phyloP scores from a whole-genome alignment of 2,797 vertebrate species.

The Poeciliopsis turneri region DNA sequence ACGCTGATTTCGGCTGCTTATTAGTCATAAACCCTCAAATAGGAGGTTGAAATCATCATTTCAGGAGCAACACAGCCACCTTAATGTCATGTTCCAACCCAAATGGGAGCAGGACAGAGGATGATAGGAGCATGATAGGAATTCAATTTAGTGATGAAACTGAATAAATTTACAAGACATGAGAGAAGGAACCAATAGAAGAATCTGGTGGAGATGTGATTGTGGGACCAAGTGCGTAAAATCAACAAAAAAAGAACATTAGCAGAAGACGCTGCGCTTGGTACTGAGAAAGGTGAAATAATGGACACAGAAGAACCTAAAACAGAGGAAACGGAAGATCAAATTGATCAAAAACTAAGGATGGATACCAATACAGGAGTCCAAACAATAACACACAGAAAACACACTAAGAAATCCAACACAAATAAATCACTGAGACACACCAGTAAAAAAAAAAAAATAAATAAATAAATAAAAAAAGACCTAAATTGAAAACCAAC shows the following conservation, averaged over 20 bases:
- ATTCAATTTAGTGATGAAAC: background rate
- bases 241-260: background rate
- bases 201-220: background rate
- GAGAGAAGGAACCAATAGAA: background rate
- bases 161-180: background rate
- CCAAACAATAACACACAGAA: background rate
- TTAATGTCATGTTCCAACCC: background rate
- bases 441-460: background rate
- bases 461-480: background rate
- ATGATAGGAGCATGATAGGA: background rate
- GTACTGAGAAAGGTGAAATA: background rate
- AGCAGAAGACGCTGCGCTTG: background rate
- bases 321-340: background rate
- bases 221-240: background rate
- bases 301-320: background rate
- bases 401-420: background rate
- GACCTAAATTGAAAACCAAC: background rate
- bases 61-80: background rate
- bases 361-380: background rate
- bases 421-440: background rate
- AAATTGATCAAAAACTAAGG: background rate
- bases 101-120: background rate
- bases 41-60: background rate
- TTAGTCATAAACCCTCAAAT: conserved; percentile 3
- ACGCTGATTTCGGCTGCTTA: conserved; percentile 1